phyloP scores from a whole-genome alignment of 2,113 vertebrate genomes.

The Coreoperca whiteheadi region DNA sequence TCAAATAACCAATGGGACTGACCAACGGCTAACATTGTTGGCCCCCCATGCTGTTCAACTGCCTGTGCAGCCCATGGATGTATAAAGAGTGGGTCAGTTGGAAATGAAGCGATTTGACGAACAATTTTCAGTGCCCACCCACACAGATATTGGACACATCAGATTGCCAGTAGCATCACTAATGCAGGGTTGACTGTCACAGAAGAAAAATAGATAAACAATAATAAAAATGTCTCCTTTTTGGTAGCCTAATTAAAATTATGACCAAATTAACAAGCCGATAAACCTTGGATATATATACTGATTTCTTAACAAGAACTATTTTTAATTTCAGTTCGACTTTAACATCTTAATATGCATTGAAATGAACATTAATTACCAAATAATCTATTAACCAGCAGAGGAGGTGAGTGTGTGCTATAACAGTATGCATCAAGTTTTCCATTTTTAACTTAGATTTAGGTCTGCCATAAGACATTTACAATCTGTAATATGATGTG shows the following conservation, averaged over 20 bases:
- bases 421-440: conserved; percentile 40
- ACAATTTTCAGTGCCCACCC: not conserved
- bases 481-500: conserved; percentile 58
- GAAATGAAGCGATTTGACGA: not conserved
- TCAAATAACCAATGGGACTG: not conserved
- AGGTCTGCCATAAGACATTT: conserved; percentile 47
- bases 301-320: not conserved
- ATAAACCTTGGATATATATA: not conserved
- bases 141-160: not conserved
- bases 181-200: not conserved
- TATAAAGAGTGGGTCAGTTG: not conserved
- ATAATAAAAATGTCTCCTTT: not conserved
- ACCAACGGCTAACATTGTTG: not conserved
- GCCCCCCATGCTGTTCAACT: not conserved
- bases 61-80: not conserved
- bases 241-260: not conserved
- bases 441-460: conserved; percentile 52
- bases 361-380: conserved; percentile 47
- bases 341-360: conserved; percentile 10
- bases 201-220: not conserved
- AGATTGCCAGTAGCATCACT: not conserved
- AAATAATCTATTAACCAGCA: conserved; percentile 30
- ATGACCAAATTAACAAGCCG: not conserved
- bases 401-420: conserved; percentile 7
- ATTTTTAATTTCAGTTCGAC: not conserved